Evolutionary conservation across 2,113 vertebrate species (phyloP), one percentile per base, ranked within the genome.

Genomic region (Macquaria ambigua): DNA sequence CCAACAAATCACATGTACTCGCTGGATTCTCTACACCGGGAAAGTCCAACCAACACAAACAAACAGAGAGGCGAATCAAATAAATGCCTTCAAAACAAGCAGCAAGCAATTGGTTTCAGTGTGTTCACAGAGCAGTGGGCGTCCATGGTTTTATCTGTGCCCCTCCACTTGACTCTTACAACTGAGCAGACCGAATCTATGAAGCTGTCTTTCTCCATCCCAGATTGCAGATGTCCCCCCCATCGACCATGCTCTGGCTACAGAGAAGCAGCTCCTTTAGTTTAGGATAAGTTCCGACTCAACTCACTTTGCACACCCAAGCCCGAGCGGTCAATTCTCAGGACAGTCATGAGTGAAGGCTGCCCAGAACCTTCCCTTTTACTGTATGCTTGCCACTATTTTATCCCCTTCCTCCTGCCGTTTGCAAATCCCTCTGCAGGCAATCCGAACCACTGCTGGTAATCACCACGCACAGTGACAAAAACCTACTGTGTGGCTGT

Each of bases 261-360:
- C 66, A 81, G 59, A 79, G 61, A 55, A 89, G 48, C 70, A 61
- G 81, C 81, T 89, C 80, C 87, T 89, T 90, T 84, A 87, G 78
- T 73, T 87, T 41, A 69, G 83, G 90, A 94, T 95, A 91, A 93
- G 93, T 90, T 95, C 84, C 37, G 55, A 87, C 83, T 84, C 86
- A 68, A 55, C 79, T 91, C 79, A 71, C 79, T 90, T 85, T 70
- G 50, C 77, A 90, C 83, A 84, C 85, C 88, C 77, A 79, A 67
- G 72, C 55, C 62, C 16, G 3, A 66, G 61, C 0, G 77, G 85
- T 91, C 91, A 91, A 87, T 85, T 92, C 89, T 87, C 86, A 73
- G 71, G 71, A 85, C 68, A 73, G 85, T 41, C 83, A 67, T 67
- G 83, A 89, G 75, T n/a, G 71, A 87, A 61, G 78, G 67, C 58